These are phyloP conservation scores for Ellobius talpinus DNA, from an alignment of 2,113 vertebrate genomes.

Conservation along the genomic window DNA sequence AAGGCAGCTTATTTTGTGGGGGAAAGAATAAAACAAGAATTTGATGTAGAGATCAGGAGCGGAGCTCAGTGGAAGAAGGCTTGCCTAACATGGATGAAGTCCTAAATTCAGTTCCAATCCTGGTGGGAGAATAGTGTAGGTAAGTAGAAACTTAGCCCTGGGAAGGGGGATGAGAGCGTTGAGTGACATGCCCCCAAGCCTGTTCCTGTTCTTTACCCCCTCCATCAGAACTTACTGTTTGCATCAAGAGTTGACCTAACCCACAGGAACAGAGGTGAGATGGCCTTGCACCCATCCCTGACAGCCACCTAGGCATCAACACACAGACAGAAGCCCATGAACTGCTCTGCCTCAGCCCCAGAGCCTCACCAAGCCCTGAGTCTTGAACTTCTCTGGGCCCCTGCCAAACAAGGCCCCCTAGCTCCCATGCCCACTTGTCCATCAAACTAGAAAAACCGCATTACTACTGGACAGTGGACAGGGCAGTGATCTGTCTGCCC, in stretches of 20 bases:
- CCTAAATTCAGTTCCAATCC: neutral
- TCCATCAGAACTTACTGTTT: neutral
- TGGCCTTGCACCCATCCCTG: neutral
- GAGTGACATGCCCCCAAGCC: neutral
- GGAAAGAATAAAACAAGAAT: constrained; percentile 61
- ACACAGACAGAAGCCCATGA: neutral
- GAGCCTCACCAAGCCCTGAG: neutral
- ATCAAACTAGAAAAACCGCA: neutral
- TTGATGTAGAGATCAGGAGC: neutral
- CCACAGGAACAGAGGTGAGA: neutral
- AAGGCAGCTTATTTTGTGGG: constrained; percentile 60
- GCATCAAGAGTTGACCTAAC: neutral
- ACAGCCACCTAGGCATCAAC: neutral
- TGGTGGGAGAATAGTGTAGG: neutral
- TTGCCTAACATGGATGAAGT: neutral
- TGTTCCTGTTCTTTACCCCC: neutral
- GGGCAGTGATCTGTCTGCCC: rapidly evolving
- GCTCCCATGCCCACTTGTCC: neutral
- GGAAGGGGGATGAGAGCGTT: too few species aligned
- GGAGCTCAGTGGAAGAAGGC: neutral
- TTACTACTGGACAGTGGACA: neutral
- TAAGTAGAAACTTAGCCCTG: neutral
- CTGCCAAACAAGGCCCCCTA: neutral
- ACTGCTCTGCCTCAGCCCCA: neutral
- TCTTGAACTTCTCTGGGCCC: neutral